Base-by-base conservation (phyloP, 2,888 invertebrate genomes). In the Hofmannophila pseudospretella region DNA sequence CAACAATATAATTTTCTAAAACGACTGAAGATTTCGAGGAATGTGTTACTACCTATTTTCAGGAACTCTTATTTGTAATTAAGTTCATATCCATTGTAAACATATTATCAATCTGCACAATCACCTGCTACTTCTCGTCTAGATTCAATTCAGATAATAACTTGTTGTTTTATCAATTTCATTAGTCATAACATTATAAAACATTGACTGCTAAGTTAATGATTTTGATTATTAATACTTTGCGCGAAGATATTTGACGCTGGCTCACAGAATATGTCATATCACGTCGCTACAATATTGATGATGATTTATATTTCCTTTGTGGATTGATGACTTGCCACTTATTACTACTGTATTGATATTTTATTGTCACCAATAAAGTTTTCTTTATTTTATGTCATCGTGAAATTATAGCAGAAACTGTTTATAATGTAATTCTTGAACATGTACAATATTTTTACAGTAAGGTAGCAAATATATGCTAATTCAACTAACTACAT, bases 321-420 rank as follows among this genome's bases (percentile, higher is more conserved):
- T 70, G 58, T 49, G 36, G 60, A 61, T 64, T 50, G 58, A 66
- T 77, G 76, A 75, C 76, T 77, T 67, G 75, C 51, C 42, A 45
- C 40, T 45, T 38, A 38, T 53, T 39, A 45, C 47, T 55, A n/a
- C 2, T 2, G 47, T 48, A 48, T 58, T 56, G 57, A 54, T 62
- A 52, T 60, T 49, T 36, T 29, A 33, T 36, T 20, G 10, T 11
- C n/a, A 23, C 30, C 25, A 23, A 36, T 11, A 11, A 29, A 7
- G 27, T 27, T 27, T 27, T n/a, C n/a, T n/a, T n/a, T n/a, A n/a
- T n/a, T n/a, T 4, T 7, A 27, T 27, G n/a, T 23, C 23, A 7
- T 7, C 23, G 23, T 28, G 13, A 11, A 28, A 59, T 49, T n/a
- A n/a, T n/a, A n/a, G n/a, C n/a, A n/a, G n/a, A n/a, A n/a, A n/a